Base-by-base conservation (phyloP, 2,113 vertebrate genomes). In the Sceloporus undulatus region DNA sequence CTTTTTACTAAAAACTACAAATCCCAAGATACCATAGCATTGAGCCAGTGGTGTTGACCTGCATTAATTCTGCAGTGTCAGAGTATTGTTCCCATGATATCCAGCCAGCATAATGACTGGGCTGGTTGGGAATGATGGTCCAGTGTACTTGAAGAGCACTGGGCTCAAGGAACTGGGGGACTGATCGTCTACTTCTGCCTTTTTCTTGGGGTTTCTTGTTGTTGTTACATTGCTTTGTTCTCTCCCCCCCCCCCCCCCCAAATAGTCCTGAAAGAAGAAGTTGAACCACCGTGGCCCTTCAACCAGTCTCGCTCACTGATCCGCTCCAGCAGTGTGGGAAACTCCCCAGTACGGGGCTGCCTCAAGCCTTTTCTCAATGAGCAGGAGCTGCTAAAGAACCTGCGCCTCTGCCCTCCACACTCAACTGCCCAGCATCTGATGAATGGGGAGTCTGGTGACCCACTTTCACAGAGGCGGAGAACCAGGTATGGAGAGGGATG, bases 211-310 rank as follows among this genome's bases (percentile, higher is more conserved):
- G 10, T 27, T 56, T 27, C 5, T 25, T 6, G 25, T 75, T 48
- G 23, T 25, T 66, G 34, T 34, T 82, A 25, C 11, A 84, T 38
- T 25, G 27, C 62, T 34, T 54, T 62, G 18, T 62, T 7, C 7
- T 48, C 16, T 5, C 65, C 65, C 62, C 62, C 19, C 62, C 27
- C 66, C 2, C 59, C 42, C 89, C 40, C 25, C n/a, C 77, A 54
- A 85, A 3, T 89, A 98, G 98, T 94, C 92, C 95, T 98, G 19
- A 97, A 96, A 85, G 97, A 97, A 89, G 97, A 97, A 88, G 94
- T 83, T 91, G 97, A 93, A 56, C 97, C 94, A 18, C 98, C 98
- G 0, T 98, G 98, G 98, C 98, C 98, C 0, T 98, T 98, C 25
- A 96, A 96, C 87, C 94, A 95, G 75, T 76, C 85, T 0, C 95